Percentiles rank a stretch among this genome's conserved stretches.
Conservation (phyloP, 2,888 invertebrate species). For the Acronicta leporina region DNA sequence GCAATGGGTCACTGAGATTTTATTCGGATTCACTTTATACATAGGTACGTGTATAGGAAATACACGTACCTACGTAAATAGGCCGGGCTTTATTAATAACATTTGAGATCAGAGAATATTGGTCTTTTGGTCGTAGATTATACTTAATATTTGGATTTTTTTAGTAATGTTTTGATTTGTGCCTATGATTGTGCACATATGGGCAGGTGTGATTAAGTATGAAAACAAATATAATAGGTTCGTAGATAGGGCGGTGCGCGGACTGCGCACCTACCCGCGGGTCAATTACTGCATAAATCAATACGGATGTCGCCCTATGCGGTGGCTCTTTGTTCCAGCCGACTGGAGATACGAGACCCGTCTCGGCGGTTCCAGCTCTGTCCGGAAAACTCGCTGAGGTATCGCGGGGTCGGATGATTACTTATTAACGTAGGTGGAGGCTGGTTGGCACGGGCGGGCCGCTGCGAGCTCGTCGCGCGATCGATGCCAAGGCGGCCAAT, state of each 20-base stretch:
- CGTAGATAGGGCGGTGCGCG: slow-evolving; percentile 73
- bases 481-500: slow-evolving; percentile 88
- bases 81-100: slow-evolving; percentile 40
- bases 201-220: slow-evolving; percentile 60
- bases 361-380: slow-evolving; percentile 84
- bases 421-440: slow-evolving; percentile 89
- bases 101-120: slow-evolving; percentile 13
- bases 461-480: slow-evolving; percentile 83
- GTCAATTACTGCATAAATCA: slow-evolving; percentile 86
- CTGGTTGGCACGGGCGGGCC: slow-evolving; percentile 86
- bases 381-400: slow-evolving; percentile 87
- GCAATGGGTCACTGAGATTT: slow-evolving; percentile 71
- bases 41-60: background rate
- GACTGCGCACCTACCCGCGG: slow-evolving; percentile 80
- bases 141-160: background rate
- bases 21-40: slow-evolving; percentile 30
- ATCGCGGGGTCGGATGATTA: slow-evolving; percentile 88
- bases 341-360: slow-evolving; percentile 83
- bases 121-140: background rate
- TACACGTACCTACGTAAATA: no score
- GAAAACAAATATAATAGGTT: slow-evolving; percentile 73
- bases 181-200: slow-evolving; percentile 44
- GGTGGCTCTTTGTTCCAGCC: slow-evolving; percentile 84
- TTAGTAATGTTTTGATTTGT: slow-evolving; percentile 4
- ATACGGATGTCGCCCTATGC: slow-evolving; percentile 83